A percentile compares a stretch with the other conserved stretches of the same genome.
These are phyloP conservation scores for Ciconia maguari DNA, from an alignment of 2,113 vertebrate species.

Conservation along the genomic window DNA sequence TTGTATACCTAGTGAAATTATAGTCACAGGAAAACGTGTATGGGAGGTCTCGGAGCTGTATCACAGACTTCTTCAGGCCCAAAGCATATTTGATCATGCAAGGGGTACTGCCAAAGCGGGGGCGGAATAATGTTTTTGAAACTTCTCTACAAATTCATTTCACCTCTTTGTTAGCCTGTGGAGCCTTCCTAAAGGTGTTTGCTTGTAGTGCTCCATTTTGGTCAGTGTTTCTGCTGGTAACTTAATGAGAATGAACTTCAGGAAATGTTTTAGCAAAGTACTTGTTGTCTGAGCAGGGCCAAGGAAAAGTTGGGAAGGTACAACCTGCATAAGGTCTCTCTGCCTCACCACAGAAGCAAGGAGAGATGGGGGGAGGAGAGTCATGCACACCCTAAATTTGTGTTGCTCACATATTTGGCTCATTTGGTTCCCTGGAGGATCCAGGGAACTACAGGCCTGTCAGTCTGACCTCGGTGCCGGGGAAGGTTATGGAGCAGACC, in stretches of 20 bases:
- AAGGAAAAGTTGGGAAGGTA: not conserved
- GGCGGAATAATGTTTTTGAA: not conserved
- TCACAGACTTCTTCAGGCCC: not conserved
- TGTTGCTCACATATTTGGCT: not conserved
- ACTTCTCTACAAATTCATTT: not conserved
- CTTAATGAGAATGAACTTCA: not conserved
- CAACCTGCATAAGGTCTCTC: not conserved
- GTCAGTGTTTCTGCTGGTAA: not conserved
- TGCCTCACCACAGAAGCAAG: not conserved
- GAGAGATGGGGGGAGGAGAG: not conserved
- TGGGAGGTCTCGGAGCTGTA: not conserved
- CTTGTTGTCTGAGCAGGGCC: not conserved
- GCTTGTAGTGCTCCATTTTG: not conserved
- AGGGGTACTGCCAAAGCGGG: not conserved
- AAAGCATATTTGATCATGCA: not conserved
- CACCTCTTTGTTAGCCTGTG: not conserved
- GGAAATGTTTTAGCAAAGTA: not conserved
- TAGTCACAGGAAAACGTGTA: not conserved
- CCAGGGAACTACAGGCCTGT: not conserved
- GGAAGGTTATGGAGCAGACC: not conserved
- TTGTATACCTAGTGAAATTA: not conserved
- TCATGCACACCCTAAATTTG: accelerated
- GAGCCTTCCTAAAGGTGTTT: not conserved
- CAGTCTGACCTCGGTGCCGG: not conserved
- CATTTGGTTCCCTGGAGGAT: not conserved